Evolutionary conservation across 2,113 vertebrate species (phyloP), one percentile per base, ranked within the genome.

Genomic region (Eulemur macaco): DNA sequence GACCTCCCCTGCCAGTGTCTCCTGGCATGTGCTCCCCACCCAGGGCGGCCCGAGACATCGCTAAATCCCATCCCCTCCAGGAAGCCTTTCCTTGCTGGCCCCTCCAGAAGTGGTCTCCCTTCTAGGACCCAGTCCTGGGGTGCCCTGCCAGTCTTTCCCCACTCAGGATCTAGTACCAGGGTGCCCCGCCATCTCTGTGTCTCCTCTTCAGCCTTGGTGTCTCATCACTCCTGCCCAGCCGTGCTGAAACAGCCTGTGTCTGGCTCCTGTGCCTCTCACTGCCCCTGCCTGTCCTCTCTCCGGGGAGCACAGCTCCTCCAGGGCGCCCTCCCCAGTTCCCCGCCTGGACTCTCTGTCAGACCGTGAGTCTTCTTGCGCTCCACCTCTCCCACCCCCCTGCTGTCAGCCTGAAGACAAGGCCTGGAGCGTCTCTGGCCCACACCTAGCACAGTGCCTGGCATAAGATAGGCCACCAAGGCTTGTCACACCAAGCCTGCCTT

Each of bases 221-320:
- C 31, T 8, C 34, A 25, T 47, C 34, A 29, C 27, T n/a, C 4
- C 63, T 68, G 21, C 45, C 47, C 21, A 14, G 31, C 45, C 29
- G 15, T 1, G 7, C 45, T 68, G 45, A 9, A 1, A 47, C 0
- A 10, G 13, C 20, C 14, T 9, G 45, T 10, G 1, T 23, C 47
- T 27, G 7, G 47, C 29, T 21, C 31, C 81, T 45, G 27, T 34
- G 64, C 47, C 47, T 78, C 52, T 52, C 76, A 10, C n/a, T 29
- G 47, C 31, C 25, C 14, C 56, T 13, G 63, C 9, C 54, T 18
- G 54, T 42, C 39, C 1, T n/a, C 50, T 34, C 37, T 81, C 25
- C 18, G 20, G 52, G 20, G 2, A 52, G 34, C 47, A 5, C 8
- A 4, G 21, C 20, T 52, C 63, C 45, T 68, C 63, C 14, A 27